Conservation (phyloP, 2,113 vertebrate genomes). For the Leiothrix lutea region DNA sequence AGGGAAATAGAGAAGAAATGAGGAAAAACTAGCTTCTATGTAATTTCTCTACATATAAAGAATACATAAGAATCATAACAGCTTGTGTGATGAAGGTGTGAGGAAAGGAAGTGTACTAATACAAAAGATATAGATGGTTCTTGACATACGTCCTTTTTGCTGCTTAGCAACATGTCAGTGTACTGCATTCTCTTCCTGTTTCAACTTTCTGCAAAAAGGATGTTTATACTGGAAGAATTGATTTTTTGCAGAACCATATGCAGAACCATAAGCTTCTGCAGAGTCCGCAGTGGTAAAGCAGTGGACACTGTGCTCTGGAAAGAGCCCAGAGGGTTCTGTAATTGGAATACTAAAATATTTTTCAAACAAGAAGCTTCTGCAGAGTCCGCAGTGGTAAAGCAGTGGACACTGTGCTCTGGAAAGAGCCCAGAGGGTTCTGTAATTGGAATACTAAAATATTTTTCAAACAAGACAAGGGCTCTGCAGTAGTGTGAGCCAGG, state of each 20-base stretch:
- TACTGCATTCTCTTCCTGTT: neutral
- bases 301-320: neutral
- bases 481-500: neutral
- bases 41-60: neutral
- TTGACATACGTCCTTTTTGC: conserved; percentile 30
- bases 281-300: neutral
- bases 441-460: neutral
- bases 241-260: neutral
- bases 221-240: neutral
- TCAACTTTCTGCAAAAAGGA: neutral
- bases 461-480: neutral
- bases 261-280: neutral
- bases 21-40: neutral
- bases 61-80: neutral
- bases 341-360: neutral
- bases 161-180: conserved; percentile 40
- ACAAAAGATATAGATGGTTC: conserved; percentile 16
- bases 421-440: neutral
- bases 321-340: neutral
- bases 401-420: neutral
- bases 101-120: neutral
- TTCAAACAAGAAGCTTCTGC: neutral
- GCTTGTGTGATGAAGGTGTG: neutral
- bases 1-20: neutral
- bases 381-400: neutral